These are phyloP conservation scores for Chaenogobius annularis DNA, from an alignment of 2,113 vertebrate species.

Conservation along the genomic window DNA sequence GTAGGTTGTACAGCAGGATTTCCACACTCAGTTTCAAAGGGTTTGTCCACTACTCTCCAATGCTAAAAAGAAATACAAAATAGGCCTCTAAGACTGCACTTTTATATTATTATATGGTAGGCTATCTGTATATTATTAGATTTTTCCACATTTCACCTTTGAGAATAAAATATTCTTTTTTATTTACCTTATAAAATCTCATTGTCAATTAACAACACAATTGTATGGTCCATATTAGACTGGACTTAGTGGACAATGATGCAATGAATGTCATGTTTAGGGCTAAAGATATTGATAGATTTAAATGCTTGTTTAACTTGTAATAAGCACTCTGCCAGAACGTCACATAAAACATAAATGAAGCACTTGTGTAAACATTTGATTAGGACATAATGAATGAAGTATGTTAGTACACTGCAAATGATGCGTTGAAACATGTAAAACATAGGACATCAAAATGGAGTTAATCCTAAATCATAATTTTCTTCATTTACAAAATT, in stretches of 20 bases:
- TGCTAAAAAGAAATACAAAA: conserved; percentile 38
- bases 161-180: conserved; percentile 44
- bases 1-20: conserved; percentile 57
- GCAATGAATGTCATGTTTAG: conserved; percentile 51
- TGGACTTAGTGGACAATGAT: conserved; percentile 45
- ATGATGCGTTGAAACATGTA: conserved; percentile 37
- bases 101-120: conserved; percentile 24
- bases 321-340: conserved; percentile 47
- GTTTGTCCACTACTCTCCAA: conserved; percentile 39
- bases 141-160: conserved; percentile 18
- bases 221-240: conserved; percentile 49
- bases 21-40: conserved; percentile 56
- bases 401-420: conserved; percentile 25
- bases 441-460: conserved; percentile 51
- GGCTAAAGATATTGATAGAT: conserved; percentile 25
- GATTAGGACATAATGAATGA: conserved; percentile 33
- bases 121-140: conserved; percentile 22
- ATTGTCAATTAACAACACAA: conserved; percentile 37
- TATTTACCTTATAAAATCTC: conserved; percentile 43
- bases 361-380: not conserved
- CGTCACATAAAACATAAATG: conserved; percentile 29
- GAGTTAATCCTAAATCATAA: conserved; percentile 67
- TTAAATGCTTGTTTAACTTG: conserved; percentile 27
- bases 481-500: conserved; percentile 71
- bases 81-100: conserved; percentile 19